Conservation (phyloP, 2,113 vertebrate genomes). For the Channa argus region DNA sequence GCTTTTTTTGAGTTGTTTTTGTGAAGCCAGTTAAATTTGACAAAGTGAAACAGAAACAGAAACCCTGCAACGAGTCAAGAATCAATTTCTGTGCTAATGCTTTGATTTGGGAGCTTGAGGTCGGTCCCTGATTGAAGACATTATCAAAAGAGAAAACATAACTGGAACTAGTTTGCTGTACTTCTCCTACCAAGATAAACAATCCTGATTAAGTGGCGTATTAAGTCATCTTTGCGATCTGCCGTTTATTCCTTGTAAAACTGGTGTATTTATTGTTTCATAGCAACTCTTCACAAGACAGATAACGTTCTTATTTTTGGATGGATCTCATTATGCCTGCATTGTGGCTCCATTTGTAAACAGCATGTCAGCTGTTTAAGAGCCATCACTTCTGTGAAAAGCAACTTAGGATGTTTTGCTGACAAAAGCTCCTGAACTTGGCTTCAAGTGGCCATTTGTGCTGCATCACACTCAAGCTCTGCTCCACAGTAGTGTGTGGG, state of each 20-base stretch:
- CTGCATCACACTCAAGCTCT: conserved; percentile 26
- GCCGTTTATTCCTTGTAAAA: conserved; percentile 14
- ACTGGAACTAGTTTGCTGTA: conserved; percentile 17
- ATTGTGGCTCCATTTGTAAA: conserved; percentile 52
- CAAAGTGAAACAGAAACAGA: conserved; percentile 47
- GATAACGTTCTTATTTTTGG: conserved; percentile 48
- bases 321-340: conserved; percentile 27
- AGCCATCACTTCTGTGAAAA: conserved; percentile 33
- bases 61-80: conserved; percentile 52
- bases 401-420: conserved; percentile 30
- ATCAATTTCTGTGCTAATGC: conserved; percentile 40
- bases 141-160: conserved; percentile 39
- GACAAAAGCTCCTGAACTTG: conserved; percentile 43
- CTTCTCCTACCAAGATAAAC: conserved; percentile 36
- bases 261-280: conserved; percentile 49
- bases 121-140: conserved; percentile 28
- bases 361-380: conserved; percentile 39
- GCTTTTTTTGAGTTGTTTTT: conserved; percentile 12
- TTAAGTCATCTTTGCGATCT: conserved; percentile 38
- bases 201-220: conserved; percentile 19
- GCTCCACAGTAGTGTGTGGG: conserved; percentile 29
- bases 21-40: conserved; percentile 33
- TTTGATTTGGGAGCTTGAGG: conserved; percentile 56
- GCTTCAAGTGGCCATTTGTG: conserved; percentile 47
- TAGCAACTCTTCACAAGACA: conserved; percentile 68